Conservation (phyloP, 2,888 invertebrate species). For the Bursaphelenchus okinawaensis region DNA sequence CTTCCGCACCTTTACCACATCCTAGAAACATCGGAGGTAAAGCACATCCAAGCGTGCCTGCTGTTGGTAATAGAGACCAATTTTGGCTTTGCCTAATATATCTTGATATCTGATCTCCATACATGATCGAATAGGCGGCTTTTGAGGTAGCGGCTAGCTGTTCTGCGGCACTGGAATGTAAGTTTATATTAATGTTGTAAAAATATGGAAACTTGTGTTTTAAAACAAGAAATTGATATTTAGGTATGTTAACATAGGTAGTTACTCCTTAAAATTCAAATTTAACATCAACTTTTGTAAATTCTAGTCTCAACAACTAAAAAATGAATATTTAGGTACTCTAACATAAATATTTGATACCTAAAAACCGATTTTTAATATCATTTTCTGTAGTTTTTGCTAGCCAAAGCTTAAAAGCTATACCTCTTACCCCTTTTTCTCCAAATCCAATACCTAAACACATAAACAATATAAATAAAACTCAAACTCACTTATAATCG, state of each 20-base stretch:
- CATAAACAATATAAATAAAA: not conserved
- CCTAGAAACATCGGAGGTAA: constrained; percentile 77
- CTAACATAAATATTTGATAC: too few relatives aligned
- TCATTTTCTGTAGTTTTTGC: too few relatives aligned
- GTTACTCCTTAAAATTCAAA: too few relatives aligned
- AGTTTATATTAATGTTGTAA: too few relatives aligned
- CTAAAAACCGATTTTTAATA: too few relatives aligned
- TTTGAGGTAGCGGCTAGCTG: constrained; percentile 70
- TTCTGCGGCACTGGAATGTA: constrained; percentile 59
- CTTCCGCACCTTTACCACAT: not conserved
- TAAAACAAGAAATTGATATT: too few relatives aligned
- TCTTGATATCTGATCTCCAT: constrained; percentile 78
- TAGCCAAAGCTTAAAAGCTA: too few relatives aligned
- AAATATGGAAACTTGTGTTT: too few relatives aligned
- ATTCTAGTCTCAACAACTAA: too few relatives aligned
- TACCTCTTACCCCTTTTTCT: not conserved
- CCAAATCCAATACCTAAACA: not conserved
- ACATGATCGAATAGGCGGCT: constrained; percentile 78
- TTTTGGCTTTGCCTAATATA: constrained; percentile 69
- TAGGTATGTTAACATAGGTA: too few relatives aligned
- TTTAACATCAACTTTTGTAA: too few relatives aligned
- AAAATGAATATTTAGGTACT: too few relatives aligned
- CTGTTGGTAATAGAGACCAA: constrained; percentile 78
- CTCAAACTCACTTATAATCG: constrained; percentile 14
- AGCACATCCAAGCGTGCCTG: constrained; percentile 81